These are phyloP conservation scores for Megamerina dolium DNA, from an alignment of 2,888 invertebrate genomes.

Conservation along the genomic window DNA sequence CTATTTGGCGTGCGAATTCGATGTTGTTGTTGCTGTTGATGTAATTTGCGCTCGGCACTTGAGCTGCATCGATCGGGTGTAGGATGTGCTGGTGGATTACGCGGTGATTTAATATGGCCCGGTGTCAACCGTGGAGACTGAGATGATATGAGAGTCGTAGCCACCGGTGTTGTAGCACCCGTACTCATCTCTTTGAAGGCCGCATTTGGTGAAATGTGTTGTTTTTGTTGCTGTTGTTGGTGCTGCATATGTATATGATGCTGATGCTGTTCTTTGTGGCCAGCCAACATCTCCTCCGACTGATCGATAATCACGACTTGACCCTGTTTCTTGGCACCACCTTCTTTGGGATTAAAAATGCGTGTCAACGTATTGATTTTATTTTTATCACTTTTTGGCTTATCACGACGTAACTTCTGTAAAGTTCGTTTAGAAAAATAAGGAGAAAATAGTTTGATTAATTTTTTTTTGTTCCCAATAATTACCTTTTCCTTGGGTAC, in stretches of 20 bases:
- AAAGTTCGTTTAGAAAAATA: background rate
- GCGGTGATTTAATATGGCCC: conserved; percentile 27
- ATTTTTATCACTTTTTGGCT: conserved; percentile 59
- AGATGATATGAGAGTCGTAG: conserved; percentile 15
- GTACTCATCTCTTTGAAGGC: conserved; percentile 23
- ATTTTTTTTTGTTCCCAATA: background rate
- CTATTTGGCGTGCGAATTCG: conserved; percentile 30
- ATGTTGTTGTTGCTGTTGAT: conserved; percentile 28
- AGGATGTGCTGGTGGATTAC: conserved; percentile 22
- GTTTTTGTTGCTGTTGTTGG: conserved; percentile 27
- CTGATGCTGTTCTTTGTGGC: conserved; percentile 40
- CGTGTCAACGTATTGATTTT: conserved; percentile 63
- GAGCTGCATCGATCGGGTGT: conserved; percentile 24
- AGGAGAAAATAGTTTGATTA: background rate
- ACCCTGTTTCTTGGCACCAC: conserved; percentile 65
- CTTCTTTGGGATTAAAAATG: conserved; percentile 65
- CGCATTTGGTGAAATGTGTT: conserved; percentile 29
- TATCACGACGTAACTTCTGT: conserved; percentile 37
- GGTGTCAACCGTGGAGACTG: conserved; percentile 30
- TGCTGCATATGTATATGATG: conserved; percentile 25
- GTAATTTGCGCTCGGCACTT: conserved; percentile 27
- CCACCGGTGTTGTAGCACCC: conserved; percentile 1
- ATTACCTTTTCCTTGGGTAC: conserved; percentile 17
- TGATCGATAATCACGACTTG: conserved; percentile 68
- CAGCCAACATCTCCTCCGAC: conserved; percentile 50